Evolutionary conservation across 2,888 invertebrate genomes (phyloP), one percentile per base, ranked within the genome.

Genomic region (Cephus spinipes): DNA sequence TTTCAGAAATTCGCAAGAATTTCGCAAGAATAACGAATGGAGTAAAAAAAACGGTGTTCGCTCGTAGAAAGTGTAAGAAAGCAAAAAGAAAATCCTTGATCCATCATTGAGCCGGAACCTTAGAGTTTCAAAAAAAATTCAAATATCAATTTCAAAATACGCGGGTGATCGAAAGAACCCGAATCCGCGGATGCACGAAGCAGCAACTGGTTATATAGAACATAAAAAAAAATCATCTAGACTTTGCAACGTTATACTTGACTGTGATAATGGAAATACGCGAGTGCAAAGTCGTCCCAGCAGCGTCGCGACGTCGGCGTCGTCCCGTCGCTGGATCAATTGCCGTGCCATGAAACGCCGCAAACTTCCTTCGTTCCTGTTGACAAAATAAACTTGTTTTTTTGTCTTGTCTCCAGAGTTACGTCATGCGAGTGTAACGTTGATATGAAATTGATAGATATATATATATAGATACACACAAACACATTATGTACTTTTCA

Each of bases 231-330:
- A 71, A 71, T 32, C 12, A 71, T 33, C 23, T 23, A 55, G 23
- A 71, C 32, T 71, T 71, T 71, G 31, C 71, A 71, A 71, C 71
- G 71, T 33, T 71, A 71, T 31, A 71, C 71, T 71, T 71, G 71
- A 33, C 71, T 71, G 71, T 71, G 71, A 71, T 71, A 71, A 33
- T 32, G 71, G 33, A 71, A 71, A 71, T 33, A 71, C 6, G 23
- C 55, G 55, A 55, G 55, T 55, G 55, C 55, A 55, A 55, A 55
- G 55, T 55, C 55, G 55, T 55, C 55, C 9, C 9, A 55, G 55
- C 55, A 55, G 55, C 55, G 55, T 55, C 55, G 55, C 23, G 23
- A 55, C 55, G 55, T 55, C 55, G 55, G 55, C 55, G 55, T 55
- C 55, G 55, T 23, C 9, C 9, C 15, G 55, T 55, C 55, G 55